Base-by-base conservation (phyloP, 2,113 vertebrate genomes). In the Bos indicus region DNA sequence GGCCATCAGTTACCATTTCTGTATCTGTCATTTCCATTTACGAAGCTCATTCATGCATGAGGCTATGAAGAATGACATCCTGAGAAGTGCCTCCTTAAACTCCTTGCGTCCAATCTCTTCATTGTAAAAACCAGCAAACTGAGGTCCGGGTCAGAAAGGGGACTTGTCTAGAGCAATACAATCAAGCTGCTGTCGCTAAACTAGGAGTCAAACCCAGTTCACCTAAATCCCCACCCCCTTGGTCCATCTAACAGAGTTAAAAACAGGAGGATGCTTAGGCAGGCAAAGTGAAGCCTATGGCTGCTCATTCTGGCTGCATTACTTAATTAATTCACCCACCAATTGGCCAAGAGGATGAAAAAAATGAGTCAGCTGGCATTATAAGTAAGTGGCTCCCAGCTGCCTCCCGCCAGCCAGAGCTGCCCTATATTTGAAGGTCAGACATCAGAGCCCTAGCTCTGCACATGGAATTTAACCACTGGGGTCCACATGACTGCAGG, bases 371-470 rank as follows among this genome's bases (percentile, higher is more conserved):
- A 81, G 93, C 96, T 95, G 93, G 88, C 93, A 54, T 77, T 51
- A 43, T 6, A 57, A 81, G 46, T 52, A 43, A 85, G 95, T 17
- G 15, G 91, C 90, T 96, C 92, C 94, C 96, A 93, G 97, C 96
- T 88, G 94, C 95, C 88, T 97, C 94, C 95, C 7, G 5, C 85
- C 28, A 36, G 96, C 95, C 91, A 94, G 85, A 46, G 51, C 88
- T 97, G 96, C 87, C 94, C 97, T 96, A 33, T 81, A 84, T 97
- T 97, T 96, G 96, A 94, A 98, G 96, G 97, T 98, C 97, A 97
- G 92, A 95, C 93, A 90, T 94, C 96, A 96, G 90, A 97, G 88
- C 57, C 40, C 52, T 51, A 54, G 88, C 30, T 88, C 48, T 64
- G 77, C 12, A 19, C 0, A 19, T 91, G 93, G 96, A 83, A 84